These are phyloP conservation scores for Pristionchus japonicus DNA, from an alignment of 2,888 invertebrate genomes.

Conservation along the genomic window DNA sequence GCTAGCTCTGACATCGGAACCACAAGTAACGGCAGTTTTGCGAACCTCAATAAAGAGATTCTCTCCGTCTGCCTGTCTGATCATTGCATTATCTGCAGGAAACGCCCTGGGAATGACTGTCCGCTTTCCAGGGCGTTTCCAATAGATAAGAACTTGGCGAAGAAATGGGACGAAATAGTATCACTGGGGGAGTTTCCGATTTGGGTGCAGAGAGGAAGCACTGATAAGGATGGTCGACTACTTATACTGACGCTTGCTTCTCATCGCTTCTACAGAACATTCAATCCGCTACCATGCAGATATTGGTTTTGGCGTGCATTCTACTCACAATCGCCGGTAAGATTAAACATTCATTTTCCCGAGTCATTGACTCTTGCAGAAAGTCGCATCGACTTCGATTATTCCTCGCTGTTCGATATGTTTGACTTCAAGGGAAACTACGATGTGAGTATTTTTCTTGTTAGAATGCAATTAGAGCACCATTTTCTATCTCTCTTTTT, in stretches of 20 bases:
- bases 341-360: background rate
- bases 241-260: background rate
- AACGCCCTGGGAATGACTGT: too few species aligned
- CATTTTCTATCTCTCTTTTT: too few species aligned
- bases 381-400: background rate
- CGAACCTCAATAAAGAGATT: too few species aligned
- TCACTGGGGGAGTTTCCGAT: background rate
- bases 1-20: too few species aligned
- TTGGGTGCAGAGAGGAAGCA: too few species aligned
- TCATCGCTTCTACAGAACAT: background rate
- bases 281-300: background rate
- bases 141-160: background rate
- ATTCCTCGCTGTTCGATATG: background rate
- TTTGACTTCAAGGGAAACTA: background rate
- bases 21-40: too few species aligned
- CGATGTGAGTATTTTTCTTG: background rate
- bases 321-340: background rate
- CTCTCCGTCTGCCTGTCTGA: too few species aligned
- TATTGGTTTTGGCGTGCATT: background rate
- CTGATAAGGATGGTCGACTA: background rate
- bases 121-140: background rate
- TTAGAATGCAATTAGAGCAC: background rate
- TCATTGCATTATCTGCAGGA: too few species aligned
- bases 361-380: too few species aligned
- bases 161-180: background rate